A percentile compares a stretch with the other conserved stretches of the same genome.
Conservation (phyloP, 2,797 vertebrate genomes). For the Bradypus variegatus region DNA sequence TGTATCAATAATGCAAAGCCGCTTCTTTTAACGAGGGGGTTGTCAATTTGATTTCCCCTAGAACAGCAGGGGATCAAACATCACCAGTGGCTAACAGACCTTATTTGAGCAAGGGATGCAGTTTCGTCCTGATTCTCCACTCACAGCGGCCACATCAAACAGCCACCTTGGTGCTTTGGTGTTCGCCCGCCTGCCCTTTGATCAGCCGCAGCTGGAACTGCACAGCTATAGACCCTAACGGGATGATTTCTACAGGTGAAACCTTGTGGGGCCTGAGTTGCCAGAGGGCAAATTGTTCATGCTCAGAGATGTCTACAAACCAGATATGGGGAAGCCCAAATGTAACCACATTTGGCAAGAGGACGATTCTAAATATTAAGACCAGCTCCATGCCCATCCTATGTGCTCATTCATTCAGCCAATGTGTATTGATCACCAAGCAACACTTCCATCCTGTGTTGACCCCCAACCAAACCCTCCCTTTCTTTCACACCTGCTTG, state of each 20-base stretch:
- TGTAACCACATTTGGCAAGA: not conserved
- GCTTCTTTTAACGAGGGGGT: slow-evolving; percentile 41
- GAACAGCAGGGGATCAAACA: slow-evolving; percentile 48
- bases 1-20: slow-evolving; percentile 45
- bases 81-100: slow-evolving; percentile 38
- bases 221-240: not conserved
- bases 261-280: not conserved
- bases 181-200: slow-evolving; percentile 23
- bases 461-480: not conserved
- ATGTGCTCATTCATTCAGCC: not conserved
- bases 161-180: not conserved
- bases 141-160: slow-evolving; percentile 29
- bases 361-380: not conserved
- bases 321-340: not conserved
- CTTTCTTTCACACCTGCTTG: not conserved
- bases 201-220: not conserved
- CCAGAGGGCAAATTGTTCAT: not conserved
- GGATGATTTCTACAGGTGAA: not conserved
- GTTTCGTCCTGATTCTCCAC: not conserved
- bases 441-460: not conserved
- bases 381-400: not conserved
- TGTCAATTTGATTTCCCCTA: slow-evolving; percentile 36
- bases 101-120: slow-evolving; percentile 8
- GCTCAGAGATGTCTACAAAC: not conserved
- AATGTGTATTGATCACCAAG: not conserved